These are phyloP conservation scores for Apodemus sylvaticus DNA, from an alignment of 2,113 vertebrate genomes.

Conservation along the genomic window DNA sequence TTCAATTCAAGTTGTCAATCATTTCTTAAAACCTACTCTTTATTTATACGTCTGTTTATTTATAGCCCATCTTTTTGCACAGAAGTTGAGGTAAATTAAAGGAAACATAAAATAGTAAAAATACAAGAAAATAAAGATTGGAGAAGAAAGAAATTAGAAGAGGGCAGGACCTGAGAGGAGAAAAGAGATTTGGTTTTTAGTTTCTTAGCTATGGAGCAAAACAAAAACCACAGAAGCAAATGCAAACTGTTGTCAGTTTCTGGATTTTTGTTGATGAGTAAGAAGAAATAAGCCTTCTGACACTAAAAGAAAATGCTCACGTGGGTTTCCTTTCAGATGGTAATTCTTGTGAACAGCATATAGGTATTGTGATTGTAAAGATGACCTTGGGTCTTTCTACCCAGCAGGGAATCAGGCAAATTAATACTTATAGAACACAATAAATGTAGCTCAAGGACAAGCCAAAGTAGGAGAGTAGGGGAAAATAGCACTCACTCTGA, in stretches of 20 bases:
- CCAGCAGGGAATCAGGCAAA: conserved; percentile 27
- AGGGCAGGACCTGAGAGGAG: neutral
- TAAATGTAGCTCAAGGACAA: conserved; percentile 31
- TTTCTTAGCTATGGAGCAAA: neutral
- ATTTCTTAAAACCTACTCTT: conserved; percentile 53
- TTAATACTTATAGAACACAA: conserved; percentile 2
- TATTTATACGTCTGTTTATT: conserved; percentile 62
- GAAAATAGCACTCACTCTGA: neutral
- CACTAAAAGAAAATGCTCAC: conserved; percentile 12
- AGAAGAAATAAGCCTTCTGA: neutral
- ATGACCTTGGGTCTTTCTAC: conserved; percentile 53
- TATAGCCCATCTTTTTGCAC: conserved; percentile 25
- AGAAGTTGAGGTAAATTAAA: conserved; percentile 54
- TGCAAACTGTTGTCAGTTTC: neutral
- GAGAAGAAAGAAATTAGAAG: conserved; percentile 35
- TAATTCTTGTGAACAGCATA: conserved; percentile 3
- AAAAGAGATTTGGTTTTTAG: neutral
- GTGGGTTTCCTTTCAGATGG: conserved; percentile 34
- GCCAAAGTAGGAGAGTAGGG: neutral
- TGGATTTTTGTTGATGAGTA: conserved; percentile 12
- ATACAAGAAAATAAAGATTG: conserved; percentile 3
- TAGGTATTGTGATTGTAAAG: neutral
- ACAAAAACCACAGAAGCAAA: neutral
- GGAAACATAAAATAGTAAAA: conserved; percentile 34
- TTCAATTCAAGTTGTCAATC: conserved; percentile 53